phyloP scores from a whole-genome alignment of 2,888 invertebrate species.

The Caenorhabditis virilis region DNA sequence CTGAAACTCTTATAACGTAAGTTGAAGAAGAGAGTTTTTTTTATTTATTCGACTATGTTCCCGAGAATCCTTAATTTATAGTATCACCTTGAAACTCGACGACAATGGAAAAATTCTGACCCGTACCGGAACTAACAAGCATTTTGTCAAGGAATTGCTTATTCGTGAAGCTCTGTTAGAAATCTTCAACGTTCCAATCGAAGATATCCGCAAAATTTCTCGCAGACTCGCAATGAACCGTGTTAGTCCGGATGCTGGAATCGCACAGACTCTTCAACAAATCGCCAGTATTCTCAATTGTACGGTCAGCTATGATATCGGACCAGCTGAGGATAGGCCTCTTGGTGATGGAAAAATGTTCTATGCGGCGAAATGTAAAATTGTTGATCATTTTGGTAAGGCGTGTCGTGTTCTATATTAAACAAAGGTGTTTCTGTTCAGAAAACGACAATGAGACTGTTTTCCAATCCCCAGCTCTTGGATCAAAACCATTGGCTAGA shows the following conservation, averaged over 20 bases:
- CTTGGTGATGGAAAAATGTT: constrained; percentile 11
- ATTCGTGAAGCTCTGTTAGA: constrained; percentile 40
- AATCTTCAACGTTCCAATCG: constrained; percentile 26
- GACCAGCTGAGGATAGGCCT: constrained; percentile 20
- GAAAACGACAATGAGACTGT: constrained; percentile 7
- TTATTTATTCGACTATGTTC: no score
- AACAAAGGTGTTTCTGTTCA: constrained; percentile 2
- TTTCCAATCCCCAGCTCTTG: constrained; percentile 6
- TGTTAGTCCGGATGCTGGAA: constrained; percentile 3
- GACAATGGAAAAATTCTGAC: constrained; percentile 16
- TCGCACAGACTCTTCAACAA: constrained; percentile 18
- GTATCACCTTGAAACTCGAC: constrained; percentile 19
- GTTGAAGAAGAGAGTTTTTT: constrained; percentile 1
- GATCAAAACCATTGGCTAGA: constrained; percentile 35
- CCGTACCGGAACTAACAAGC: constrained; percentile 10
- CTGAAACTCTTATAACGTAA: neutral
- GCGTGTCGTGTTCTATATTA: neutral
- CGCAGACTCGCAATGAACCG: constrained; percentile 14
- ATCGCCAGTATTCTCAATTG: constrained; percentile 16
- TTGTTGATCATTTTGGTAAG: constrained; percentile 17
- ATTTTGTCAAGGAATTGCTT: constrained; percentile 11
- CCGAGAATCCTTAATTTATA: no score
- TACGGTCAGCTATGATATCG: constrained; percentile 1
- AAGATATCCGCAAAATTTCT: constrained; percentile 26
- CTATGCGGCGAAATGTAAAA: constrained; percentile 11